These are phyloP conservation scores for Pterobdella sp. DNA, from an alignment of 2,888 invertebrate species.

Conservation along the genomic window DNA sequence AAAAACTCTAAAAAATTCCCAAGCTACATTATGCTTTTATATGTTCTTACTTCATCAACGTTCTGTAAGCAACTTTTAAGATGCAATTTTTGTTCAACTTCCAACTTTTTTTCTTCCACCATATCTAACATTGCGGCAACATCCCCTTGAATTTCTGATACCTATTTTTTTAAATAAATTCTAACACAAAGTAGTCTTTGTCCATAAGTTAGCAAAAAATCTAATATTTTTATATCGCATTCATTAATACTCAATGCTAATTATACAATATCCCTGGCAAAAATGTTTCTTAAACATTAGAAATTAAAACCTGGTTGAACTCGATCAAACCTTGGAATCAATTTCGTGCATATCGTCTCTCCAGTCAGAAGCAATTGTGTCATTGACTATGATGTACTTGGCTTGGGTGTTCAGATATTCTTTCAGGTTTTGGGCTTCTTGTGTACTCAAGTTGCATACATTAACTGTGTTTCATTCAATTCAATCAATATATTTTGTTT, in stretches of 20 bases:
- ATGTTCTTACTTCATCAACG: slow-evolving; percentile 63
- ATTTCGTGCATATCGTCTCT: neutral
- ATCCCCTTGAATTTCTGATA: neutral
- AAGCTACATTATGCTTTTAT: too few species aligned
- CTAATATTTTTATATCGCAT: too few species aligned
- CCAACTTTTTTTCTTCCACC: slow-evolving; percentile 67
- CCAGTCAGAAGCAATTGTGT: neutral
- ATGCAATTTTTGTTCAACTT: slow-evolving; percentile 68
- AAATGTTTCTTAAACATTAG: too few species aligned
- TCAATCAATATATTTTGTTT: too few species aligned
- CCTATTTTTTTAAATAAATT: too few species aligned
- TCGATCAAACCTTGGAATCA: neutral
- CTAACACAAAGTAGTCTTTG: too few species aligned
- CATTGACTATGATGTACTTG: neutral
- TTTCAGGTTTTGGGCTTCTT: neutral
- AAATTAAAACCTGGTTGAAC: too few species aligned
- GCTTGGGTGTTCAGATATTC: neutral
- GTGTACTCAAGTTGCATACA: neutral
- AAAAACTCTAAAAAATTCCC: too few species aligned
- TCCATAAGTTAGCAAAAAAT: too few species aligned
- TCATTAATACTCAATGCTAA: too few species aligned
- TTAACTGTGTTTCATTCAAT: too few species aligned
- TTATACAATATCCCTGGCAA: too few species aligned
- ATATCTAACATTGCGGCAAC: slow-evolving; percentile 55
- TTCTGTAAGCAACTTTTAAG: slow-evolving; percentile 70